Evolutionary conservation across 1,140 invertebrate genomes (phyloP).

Genomic region (Pseudomyrmex gracilis): DNA sequence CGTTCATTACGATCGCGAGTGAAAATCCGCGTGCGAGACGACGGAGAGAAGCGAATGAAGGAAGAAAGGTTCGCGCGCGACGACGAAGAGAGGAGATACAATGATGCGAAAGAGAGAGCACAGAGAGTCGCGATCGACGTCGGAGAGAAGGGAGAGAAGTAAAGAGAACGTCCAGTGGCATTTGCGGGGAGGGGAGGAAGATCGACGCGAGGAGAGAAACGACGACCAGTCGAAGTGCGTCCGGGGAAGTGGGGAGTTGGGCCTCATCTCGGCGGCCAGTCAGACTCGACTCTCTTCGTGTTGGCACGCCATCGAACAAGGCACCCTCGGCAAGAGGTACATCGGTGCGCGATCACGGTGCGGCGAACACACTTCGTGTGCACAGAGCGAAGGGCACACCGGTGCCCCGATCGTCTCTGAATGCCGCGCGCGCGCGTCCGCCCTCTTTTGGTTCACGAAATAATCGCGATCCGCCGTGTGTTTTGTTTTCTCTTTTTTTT

Average conservation of each 20-base stretch:
- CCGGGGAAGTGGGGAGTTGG: constrained; percentile 62
- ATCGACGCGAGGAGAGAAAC: constrained; percentile 64
- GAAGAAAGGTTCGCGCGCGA: background rate
- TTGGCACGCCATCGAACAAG: constrained; percentile 60
- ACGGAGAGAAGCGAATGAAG: background rate
- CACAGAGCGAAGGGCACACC: background rate
- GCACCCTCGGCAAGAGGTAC: constrained; percentile 50
- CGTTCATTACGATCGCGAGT: constrained; percentile 43
- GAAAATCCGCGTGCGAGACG: constrained; percentile 40
- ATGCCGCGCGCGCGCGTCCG: background rate
- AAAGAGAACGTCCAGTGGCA: constrained; percentile 72
- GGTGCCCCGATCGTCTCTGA: background rate
- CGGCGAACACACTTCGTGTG: background rate
- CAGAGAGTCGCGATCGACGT: constrained; percentile 41
- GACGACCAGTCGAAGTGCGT: constrained; percentile 60
- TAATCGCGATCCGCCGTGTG: too few species aligned
- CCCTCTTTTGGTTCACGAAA: background rate
- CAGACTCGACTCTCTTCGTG: constrained; percentile 62
- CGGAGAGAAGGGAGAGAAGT: constrained; percentile 55
- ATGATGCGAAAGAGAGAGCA: constrained; percentile 50
- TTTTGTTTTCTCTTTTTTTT: too few species aligned
- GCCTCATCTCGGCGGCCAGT: constrained; percentile 74
- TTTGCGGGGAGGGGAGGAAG: constrained; percentile 40
- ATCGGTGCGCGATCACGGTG: constrained; percentile 21
- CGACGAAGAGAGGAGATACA: constrained; percentile 29